These are phyloP conservation scores for Spea hammondii DNA, from an alignment of 2,797 vertebrate genomes.

Conservation along the genomic window DNA sequence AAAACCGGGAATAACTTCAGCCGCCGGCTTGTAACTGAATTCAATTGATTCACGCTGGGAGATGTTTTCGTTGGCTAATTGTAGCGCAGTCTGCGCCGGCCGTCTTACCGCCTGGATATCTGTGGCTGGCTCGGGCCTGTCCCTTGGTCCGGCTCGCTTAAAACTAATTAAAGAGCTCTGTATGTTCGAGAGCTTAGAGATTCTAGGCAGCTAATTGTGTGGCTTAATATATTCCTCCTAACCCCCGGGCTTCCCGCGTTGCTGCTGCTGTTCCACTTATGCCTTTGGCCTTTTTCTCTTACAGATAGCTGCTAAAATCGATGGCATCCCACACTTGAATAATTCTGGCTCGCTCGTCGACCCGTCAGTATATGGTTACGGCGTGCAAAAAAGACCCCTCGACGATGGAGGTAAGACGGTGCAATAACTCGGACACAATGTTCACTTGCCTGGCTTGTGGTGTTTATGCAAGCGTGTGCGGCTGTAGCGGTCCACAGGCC, in stretches of 20 bases:
- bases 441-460: too few relatives aligned
- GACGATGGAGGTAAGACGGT: constrained; percentile 87
- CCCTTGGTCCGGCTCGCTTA: too few relatives aligned
- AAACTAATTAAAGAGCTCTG: too few relatives aligned
- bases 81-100: too few relatives aligned
- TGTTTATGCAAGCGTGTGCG: too few relatives aligned
- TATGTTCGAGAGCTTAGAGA: too few relatives aligned
- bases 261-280: not conserved
- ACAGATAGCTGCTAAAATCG: constrained; percentile 97
- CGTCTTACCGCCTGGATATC: too few relatives aligned
- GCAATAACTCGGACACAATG: not conserved
- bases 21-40: not conserved
- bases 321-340: constrained; percentile 93
- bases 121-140: too few relatives aligned
- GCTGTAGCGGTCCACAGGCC: too few relatives aligned
- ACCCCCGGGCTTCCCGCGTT: too few relatives aligned
- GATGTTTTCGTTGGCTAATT: not conserved
- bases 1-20: not conserved
- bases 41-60: not conserved
- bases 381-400: constrained; percentile 87
- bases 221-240: too few relatives aligned
- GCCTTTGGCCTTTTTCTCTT: constrained; percentile 52
- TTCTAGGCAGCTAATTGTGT: too few relatives aligned
- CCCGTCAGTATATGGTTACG: constrained; percentile 87
- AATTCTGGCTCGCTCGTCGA: constrained; percentile 88